A percentile compares a stretch with the other conserved stretches of the same genome.
Conservation (phyloP, 2,888 invertebrate species). For the Meliscaeva auricollis region DNA sequence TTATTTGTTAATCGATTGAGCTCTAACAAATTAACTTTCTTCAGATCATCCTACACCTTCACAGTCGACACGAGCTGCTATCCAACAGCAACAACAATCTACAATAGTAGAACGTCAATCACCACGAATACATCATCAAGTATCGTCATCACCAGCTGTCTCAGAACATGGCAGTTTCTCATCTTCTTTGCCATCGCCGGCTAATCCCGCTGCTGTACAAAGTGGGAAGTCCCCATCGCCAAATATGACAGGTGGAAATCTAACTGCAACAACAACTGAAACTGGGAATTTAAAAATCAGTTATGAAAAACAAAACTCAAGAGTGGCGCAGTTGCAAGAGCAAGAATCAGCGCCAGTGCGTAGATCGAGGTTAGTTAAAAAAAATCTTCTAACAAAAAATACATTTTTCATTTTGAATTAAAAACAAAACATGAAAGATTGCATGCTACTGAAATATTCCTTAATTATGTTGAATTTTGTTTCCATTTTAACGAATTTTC, state of each 20-base stretch:
- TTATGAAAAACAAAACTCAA: constrained; percentile 85
- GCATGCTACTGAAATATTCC: constrained; percentile 71
- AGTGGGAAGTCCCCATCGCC: constrained; percentile 82
- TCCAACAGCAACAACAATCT: constrained; percentile 57
- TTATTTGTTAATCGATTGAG: not conserved
- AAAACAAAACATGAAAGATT: too few relatives aligned
- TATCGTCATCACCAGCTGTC: constrained; percentile 69
- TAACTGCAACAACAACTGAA: constrained; percentile 83
- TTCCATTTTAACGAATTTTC: too few relatives aligned
- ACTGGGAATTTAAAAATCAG: constrained; percentile 85
- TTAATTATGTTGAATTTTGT: too few relatives aligned
- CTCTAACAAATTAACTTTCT: constrained; percentile 1
- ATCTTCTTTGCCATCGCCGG: constrained; percentile 66
- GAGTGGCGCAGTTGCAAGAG: constrained; percentile 84
- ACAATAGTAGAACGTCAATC: constrained; percentile 77
- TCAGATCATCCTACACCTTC: constrained; percentile 77
- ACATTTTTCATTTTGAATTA: too few relatives aligned
- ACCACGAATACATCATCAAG: constrained; percentile 78
- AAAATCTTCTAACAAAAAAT: not conserved
- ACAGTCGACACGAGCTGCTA: constrained; percentile 77
- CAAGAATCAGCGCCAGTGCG: constrained; percentile 85
- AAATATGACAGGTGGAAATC: constrained; percentile 64
- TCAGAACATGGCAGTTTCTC: constrained; percentile 71
- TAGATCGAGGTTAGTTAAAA: constrained; percentile 85
- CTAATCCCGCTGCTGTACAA: constrained; percentile 80